Percentiles rank a stretch among this genome's conserved stretches.
These are phyloP conservation scores for Aplidium turbinatum DNA, from an alignment of 23 tunicate species.

Conservation along the genomic window DNA sequence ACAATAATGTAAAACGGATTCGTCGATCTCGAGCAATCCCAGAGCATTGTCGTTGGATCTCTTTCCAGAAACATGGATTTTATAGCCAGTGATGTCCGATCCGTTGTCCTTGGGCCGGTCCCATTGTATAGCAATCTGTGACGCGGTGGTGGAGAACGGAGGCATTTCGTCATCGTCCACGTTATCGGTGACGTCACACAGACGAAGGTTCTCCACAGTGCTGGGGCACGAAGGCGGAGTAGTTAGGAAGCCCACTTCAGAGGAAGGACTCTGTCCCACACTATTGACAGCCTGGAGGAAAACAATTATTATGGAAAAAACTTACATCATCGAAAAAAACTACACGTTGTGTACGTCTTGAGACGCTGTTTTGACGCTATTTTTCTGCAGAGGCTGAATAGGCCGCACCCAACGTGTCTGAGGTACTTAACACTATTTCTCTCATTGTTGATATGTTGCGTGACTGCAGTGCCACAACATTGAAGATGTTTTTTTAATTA, in stretches of 20 bases:
- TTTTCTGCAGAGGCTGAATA: too few species aligned
- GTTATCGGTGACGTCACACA: background rate
- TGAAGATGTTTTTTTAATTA: too few species aligned
- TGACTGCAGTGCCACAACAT: too few species aligned
- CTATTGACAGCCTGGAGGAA: conserved; percentile 30
- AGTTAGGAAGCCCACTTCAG: conserved; percentile 52
- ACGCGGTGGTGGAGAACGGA: background rate
- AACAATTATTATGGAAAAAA: background rate
- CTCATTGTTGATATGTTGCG: too few species aligned
- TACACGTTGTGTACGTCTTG: too few species aligned
- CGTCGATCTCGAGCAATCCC: conserved; percentile 20
- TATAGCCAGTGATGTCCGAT: conserved; percentile 45
- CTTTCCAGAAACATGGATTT: conserved; percentile 10
- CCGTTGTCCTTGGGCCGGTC: conserved; percentile 61
- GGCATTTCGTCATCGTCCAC: conserved; percentile 8
- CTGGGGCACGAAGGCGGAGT: conserved; percentile 56
- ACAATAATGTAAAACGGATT: background rate
- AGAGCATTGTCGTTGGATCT: background rate
- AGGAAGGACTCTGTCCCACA: conserved; percentile 40
- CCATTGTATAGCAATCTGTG: conserved; percentile 42
- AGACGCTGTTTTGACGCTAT: too few species aligned
- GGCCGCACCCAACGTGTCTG: too few species aligned
- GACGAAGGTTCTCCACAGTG: conserved; percentile 33
- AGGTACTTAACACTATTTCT: too few species aligned
- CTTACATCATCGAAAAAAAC: background rate